Percentiles rank a stretch among this genome's conserved stretches.
phyloP scores from a whole-genome alignment of 2,888 invertebrate genomes.

The Kuschelorhynchus macadamiae region DNA sequence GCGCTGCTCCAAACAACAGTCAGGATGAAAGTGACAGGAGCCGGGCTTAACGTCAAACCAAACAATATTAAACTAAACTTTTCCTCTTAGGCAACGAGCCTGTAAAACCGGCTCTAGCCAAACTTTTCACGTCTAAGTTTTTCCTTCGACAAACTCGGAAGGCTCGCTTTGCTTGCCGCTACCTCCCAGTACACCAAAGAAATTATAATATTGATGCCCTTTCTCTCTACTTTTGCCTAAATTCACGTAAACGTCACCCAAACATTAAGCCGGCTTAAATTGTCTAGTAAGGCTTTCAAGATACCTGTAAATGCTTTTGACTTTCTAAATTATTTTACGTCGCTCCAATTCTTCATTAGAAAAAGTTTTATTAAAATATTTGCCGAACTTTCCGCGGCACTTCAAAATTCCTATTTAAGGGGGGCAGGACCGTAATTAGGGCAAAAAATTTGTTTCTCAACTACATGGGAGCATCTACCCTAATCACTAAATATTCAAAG shows the following conservation, averaged over 20 bases:
- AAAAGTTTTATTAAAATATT: too few species aligned
- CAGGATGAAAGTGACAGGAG: slow-evolving; percentile 69
- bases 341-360: too few species aligned
- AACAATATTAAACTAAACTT: slow-evolving; percentile 71
- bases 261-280: slow-evolving; percentile 44
- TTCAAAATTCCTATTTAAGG: too few species aligned
- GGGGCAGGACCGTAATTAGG: too few species aligned
- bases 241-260: slow-evolving; percentile 37
- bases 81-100: slow-evolving; percentile 69
- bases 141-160: slow-evolving; percentile 65
- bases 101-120: slow-evolving; percentile 66
- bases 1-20: slow-evolving; percentile 66
- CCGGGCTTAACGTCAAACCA: slow-evolving; percentile 70
- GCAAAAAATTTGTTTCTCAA: too few species aligned
- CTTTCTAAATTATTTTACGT: too few species aligned
- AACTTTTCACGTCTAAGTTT: slow-evolving; percentile 70
- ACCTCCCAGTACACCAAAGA: slow-evolving; percentile 66
- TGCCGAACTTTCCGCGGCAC: too few species aligned
- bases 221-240: slow-evolving; percentile 40
- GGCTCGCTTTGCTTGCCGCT: slow-evolving; percentile 63
- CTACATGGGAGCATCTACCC: too few species aligned
- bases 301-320: too few species aligned
- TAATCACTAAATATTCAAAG: too few species aligned
- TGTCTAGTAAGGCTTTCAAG: too few species aligned
- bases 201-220: slow-evolving; percentile 65